phyloP scores from a whole-genome alignment of 1,140 invertebrate species.

The Drosophila mayri region DNA sequence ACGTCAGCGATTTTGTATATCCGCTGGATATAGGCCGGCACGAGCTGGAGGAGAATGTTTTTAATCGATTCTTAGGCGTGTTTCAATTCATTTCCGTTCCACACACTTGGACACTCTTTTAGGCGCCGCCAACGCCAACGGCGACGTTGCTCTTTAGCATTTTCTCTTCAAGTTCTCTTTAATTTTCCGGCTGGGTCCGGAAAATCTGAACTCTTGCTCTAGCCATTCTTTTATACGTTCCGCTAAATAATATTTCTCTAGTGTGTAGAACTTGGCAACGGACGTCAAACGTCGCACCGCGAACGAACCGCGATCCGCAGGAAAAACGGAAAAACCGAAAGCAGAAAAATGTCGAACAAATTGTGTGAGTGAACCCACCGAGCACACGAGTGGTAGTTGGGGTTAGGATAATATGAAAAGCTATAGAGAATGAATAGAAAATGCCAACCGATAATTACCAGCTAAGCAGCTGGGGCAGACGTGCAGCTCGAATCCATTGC shows the following conservation, averaged over 20 bases:
- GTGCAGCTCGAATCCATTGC: constrained; percentile 25
- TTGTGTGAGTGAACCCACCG: constrained; percentile 64
- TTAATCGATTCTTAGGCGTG: constrained; percentile 51
- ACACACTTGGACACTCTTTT: constrained; percentile 8
- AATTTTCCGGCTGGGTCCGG: constrained; percentile 71
- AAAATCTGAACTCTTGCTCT: constrained; percentile 53
- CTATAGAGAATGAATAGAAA: constrained; percentile 28
- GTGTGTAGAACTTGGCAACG: constrained; percentile 81
- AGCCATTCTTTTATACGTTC: constrained; percentile 32
- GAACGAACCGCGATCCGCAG: constrained; percentile 43
- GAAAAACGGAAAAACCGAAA: constrained; percentile 26
- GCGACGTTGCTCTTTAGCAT: neutral
- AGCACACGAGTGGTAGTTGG: neutral
- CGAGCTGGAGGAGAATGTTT: constrained; percentile 27
- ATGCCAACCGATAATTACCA: constrained; percentile 68
- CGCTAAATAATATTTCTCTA: constrained; percentile 75
- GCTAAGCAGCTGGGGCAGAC: constrained; percentile 27
- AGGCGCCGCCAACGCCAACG: neutral
- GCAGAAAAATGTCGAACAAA: constrained; percentile 69
- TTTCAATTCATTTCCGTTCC: constrained; percentile 63
- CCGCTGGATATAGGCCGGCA: constrained; percentile 24
- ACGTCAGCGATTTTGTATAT: constrained; percentile 25
- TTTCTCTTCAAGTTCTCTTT: constrained; percentile 29
- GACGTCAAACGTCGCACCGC: constrained; percentile 65
- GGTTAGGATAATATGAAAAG: constrained; percentile 30